A percentile compares a stretch with the other conserved stretches of the same genome.
These are phyloP conservation scores for Diarsia rubi DNA, from an alignment of 2,888 invertebrate species.

Conservation along the genomic window DNA sequence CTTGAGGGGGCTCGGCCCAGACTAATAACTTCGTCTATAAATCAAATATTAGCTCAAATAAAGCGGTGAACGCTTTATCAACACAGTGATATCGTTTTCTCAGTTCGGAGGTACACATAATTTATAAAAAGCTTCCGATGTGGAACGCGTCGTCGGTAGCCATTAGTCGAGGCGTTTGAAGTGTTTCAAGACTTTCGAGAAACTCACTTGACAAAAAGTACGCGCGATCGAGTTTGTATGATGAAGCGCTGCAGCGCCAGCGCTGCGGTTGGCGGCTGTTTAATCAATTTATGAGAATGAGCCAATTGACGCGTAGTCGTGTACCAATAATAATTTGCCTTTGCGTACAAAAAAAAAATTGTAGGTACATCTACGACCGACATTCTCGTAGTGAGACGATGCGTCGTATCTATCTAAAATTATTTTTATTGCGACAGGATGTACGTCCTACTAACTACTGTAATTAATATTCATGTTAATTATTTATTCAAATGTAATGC, in stretches of 20 bases:
- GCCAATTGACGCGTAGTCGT: conserved; percentile 53
- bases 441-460: conserved; percentile 41
- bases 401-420: conserved; percentile 24
- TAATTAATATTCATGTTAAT: conserved; percentile 54
- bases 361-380: conserved; percentile 6
- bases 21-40: conserved; percentile 78
- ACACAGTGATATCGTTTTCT: conserved; percentile 70
- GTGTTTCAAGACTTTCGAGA: conserved; percentile 69
- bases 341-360: conserved; percentile 32
- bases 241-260: conserved; percentile 57
- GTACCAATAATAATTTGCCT: conserved; percentile 40
- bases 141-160: conserved; percentile 67
- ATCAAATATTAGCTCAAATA: conserved; percentile 83
- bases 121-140: conserved; percentile 73
- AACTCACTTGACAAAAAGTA: conserved; percentile 65
- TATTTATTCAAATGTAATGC: conserved; percentile 49
- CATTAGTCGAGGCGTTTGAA: conserved; percentile 66
- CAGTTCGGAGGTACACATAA: conserved; percentile 58
- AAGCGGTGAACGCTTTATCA: conserved; percentile 75
- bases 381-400: conserved; percentile 14
- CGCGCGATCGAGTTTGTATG: conserved; percentile 37
- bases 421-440: conserved; percentile 52
- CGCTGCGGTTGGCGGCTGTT: conserved; percentile 43
- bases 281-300: conserved; percentile 63
- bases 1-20: conserved; percentile 54